Conservation (phyloP, 2,797 vertebrate species). For the Sebastes vulpes region DNA sequence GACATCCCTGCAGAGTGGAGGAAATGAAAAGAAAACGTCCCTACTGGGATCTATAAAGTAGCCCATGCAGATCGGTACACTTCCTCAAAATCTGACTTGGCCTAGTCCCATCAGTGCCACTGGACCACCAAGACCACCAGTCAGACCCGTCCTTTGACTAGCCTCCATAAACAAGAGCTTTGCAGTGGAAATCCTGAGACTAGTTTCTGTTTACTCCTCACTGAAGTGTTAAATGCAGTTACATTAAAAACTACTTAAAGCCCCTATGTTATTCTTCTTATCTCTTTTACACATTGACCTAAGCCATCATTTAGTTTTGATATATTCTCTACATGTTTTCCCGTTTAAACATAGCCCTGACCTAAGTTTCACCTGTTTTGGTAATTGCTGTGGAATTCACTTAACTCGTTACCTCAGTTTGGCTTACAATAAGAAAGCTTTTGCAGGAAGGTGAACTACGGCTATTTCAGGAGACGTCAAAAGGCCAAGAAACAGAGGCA, state of each 20-base stretch:
- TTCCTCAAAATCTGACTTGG: slow-evolving; percentile 51
- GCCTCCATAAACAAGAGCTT: neutral
- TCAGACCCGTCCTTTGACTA: neutral
- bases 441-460: neutral
- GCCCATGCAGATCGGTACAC: slow-evolving; percentile 60
- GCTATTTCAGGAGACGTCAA: slow-evolving; percentile 31
- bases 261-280: neutral
- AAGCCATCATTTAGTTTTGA: neutral
- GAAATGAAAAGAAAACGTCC: slow-evolving; percentile 64
- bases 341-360: neutral
- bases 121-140: slow-evolving; percentile 43
- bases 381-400: slow-evolving; percentile 25
- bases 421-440: neutral
- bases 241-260: neutral
- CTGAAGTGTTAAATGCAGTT: neutral
- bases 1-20: slow-evolving; percentile 13
- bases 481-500: slow-evolving; percentile 39
- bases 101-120: slow-evolving; percentile 29
- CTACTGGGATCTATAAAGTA: slow-evolving; percentile 70
- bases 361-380: neutral
- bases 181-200: slow-evolving; percentile 12
- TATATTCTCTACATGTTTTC: neutral
- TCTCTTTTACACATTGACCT: neutral
- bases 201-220: neutral
- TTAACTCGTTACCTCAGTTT: slow-evolving; percentile 40